These are phyloP conservation scores for Sciurus vulgaris DNA, from an alignment of 2,797 vertebrate species.

Conservation along the genomic window DNA sequence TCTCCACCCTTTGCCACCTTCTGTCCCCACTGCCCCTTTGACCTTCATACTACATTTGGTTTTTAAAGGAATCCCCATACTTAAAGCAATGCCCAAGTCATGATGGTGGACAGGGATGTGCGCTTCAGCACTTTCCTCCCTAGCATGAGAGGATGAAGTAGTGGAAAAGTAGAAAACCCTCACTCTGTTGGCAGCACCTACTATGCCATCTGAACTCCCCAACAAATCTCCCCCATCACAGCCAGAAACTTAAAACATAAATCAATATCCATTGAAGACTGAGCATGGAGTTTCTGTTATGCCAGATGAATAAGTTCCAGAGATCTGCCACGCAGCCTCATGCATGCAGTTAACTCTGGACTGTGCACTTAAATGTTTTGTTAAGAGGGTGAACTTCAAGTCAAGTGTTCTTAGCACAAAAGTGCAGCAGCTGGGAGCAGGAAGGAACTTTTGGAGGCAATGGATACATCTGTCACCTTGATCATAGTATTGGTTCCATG, in stretches of 20 bases:
- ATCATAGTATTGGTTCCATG: not conserved
- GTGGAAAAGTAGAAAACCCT: not conserved
- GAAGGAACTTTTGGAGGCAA: not conserved
- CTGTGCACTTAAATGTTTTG: not conserved
- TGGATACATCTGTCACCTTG: not conserved
- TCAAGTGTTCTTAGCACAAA: not conserved
- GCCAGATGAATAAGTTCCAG: not conserved
- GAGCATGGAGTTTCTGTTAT: not conserved
- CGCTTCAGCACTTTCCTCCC: not conserved
- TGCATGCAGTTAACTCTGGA: not conserved
- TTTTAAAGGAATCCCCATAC: not conserved
- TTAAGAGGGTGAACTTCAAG: not conserved
- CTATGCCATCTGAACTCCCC: not conserved
- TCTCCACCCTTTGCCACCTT: not conserved
- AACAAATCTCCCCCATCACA: not conserved
- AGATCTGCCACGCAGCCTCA: rapidly evolving
- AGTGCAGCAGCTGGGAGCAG: not conserved
- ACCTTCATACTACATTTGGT: not conserved
- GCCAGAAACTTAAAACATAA: not conserved
- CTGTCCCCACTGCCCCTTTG: not conserved
- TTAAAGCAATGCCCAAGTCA: not conserved
- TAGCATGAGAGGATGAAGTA: not conserved
- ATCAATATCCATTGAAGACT: not conserved
- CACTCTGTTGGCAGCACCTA: not conserved
- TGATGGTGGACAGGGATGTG: rapidly evolving